Evolutionary conservation across 2,888 invertebrate genomes (phyloP).

Genomic region (Lithophane semibrunnea): DNA sequence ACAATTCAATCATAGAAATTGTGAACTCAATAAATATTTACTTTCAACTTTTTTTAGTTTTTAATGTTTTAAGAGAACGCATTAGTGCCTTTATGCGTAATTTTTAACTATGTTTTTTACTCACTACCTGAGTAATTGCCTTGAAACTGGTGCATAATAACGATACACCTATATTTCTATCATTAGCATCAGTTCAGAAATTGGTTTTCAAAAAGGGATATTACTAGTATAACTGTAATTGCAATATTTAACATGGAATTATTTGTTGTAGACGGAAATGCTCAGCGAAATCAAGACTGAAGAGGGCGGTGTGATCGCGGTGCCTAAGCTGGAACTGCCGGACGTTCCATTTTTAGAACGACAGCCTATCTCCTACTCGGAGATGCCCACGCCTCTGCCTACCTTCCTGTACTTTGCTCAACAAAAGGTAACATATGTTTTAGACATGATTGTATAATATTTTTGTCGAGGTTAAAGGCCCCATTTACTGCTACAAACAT

Average conservation of each 20-base stretch:
- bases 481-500: not conserved
- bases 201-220: not conserved
- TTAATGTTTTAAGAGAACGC: too few relatives aligned
- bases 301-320: conserved; percentile 83
- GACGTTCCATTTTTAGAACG: conserved; percentile 91
- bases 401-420: conserved; percentile 92
- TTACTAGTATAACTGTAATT: too few relatives aligned
- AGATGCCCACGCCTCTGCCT: conserved; percentile 92
- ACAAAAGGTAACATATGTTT: conserved; percentile 90
- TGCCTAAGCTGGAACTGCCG: conserved; percentile 74
- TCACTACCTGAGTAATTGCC: not conserved
- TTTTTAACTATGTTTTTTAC: not conserved
- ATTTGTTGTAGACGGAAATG: conserved; percentile 75
- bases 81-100: too few relatives aligned
- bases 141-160: not conserved
- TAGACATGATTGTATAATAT: not conserved
- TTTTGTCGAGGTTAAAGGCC: not conserved
- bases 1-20: not conserved
- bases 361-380: conserved; percentile 84
- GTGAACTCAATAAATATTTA: not conserved
- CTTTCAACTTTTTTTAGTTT: too few relatives aligned
- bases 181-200: not conserved
- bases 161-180: not conserved
- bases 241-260: not conserved
- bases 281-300: conserved; percentile 84